Evolutionary conservation across 2,113 vertebrate genomes (phyloP).

Genomic region (Paradoxurus hermaphroditus): DNA sequence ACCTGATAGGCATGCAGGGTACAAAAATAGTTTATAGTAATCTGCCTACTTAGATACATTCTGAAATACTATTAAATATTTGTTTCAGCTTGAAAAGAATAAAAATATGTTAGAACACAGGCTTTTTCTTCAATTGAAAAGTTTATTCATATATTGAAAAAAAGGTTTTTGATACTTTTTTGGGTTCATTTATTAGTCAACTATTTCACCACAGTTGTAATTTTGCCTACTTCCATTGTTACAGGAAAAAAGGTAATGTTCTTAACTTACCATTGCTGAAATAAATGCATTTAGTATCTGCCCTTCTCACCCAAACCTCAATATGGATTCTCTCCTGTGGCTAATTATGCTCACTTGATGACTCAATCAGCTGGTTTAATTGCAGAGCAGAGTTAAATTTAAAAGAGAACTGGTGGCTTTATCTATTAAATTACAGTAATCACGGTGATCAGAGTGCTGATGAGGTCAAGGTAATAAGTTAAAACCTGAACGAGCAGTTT

Average conservation of each 20-base stretch:
- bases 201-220: background rate
- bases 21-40: background rate
- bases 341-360: background rate
- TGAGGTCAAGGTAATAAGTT: background rate
- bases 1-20: background rate
- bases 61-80: constrained; percentile 19
- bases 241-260: background rate
- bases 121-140: background rate
- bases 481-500: background rate
- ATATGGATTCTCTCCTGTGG: background rate
- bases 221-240: background rate
- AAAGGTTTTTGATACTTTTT: background rate
- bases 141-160: background rate
- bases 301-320: background rate
- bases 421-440: background rate
- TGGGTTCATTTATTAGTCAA: background rate
- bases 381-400: background rate
- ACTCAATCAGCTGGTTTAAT: background rate
- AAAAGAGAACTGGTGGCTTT: background rate
- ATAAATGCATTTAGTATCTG: background rate
- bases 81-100: background rate
- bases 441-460: background rate
- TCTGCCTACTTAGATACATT: background rate
- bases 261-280: background rate
- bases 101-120: background rate